Base-by-base conservation (phyloP, 37 sponge, comb jelly and placozoan species). In the Cliona cf. orientalis region DNA sequence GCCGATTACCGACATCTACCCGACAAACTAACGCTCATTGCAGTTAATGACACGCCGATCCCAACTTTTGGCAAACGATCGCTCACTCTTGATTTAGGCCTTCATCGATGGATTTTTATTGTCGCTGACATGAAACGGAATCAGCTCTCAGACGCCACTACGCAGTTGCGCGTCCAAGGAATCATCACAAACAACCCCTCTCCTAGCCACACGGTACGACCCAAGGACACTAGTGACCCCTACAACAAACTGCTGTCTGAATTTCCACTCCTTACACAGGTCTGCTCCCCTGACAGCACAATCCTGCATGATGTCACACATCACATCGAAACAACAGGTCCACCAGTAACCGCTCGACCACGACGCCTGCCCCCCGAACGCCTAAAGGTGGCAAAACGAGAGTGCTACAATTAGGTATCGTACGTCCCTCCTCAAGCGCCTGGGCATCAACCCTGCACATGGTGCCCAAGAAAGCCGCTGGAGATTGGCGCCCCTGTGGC, bases 381-480 rank as follows among this genome's bases (percentile, higher is more conserved):
- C 26, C 81, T 90, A n/a, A 25, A 46, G 17, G 82, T 61, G 42
- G 86, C 91, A 32, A 62, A 71, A 28, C 81, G 76, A 36, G 91
- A 90, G 67, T 85, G 85, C 46, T 63, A 90, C 91, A 90, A 81
- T 85, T 90, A 86, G n/a, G 42, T 17, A 44, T 44, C 17, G 32
- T 85, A 6, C 80, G 75, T 22, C 91, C 82, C 29, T 91, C 91
- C 12, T 80, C 80, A 0, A 85, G 86, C 66, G 37, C 66, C 44
- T 90, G 91, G 91, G 45, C 91, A 17, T 81, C 86, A 21, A 85
- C 91, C 0, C 71, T 85, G n/a, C 84, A 88, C 83, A 82, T 88
- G 89, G 89, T 82, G 33, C 83, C 89, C 29, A n/a, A n/a, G n/a
- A n/a, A n/a, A n/a, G n/a, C n/a, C n/a, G 25, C 62, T 85, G 61